phyloP scores from a whole-genome alignment of 2,113 vertebrate genomes.

The Micronycteris hirsuta region DNA sequence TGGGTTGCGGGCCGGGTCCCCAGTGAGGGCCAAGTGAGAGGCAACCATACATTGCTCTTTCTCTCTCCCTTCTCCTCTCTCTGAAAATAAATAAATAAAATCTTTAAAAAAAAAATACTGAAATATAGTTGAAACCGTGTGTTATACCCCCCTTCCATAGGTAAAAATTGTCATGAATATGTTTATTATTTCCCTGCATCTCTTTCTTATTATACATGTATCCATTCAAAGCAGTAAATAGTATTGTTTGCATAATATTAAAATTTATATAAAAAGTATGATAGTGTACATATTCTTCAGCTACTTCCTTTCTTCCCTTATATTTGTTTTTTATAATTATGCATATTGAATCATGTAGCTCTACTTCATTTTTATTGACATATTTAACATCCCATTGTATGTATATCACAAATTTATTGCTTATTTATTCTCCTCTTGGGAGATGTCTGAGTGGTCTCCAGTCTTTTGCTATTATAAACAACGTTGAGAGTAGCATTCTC shows the following conservation, averaged over 20 bases:
- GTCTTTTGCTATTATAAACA: background rate
- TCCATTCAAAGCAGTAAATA: background rate
- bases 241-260: background rate
- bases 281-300: background rate
- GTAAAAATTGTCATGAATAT: background rate
- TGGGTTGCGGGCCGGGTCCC: too few relatives aligned
- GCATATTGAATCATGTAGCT: background rate
- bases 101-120: too few relatives aligned
- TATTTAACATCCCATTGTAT: background rate
- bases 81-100: too few relatives aligned
- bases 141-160: background rate
- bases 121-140: background rate
- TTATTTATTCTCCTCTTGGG: background rate
- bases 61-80: too few relatives aligned
- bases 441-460: background rate
- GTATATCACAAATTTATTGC: background rate
- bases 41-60: too few relatives aligned
- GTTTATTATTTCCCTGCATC: background rate
- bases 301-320: background rate
- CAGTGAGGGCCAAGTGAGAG: too few relatives aligned
- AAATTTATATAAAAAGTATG: background rate
- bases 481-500: background rate
- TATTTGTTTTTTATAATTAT: constrained; percentile 1
- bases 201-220: background rate
- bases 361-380: background rate